Evolutionary conservation across 2,888 invertebrate genomes (phyloP).

Genomic region (Phengaris alcon): DNA sequence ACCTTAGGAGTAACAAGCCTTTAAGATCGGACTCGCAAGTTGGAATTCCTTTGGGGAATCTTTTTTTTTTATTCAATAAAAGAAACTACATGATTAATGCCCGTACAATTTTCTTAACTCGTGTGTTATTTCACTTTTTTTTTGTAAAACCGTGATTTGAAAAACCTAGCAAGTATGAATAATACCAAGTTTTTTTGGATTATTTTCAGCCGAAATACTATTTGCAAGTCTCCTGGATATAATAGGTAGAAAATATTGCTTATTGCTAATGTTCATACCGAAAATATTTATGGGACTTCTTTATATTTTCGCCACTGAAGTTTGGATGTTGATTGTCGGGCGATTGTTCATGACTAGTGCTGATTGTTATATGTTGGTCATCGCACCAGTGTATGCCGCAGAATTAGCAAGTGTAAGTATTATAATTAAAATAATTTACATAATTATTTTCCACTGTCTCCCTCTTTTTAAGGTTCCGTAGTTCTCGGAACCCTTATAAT

Average conservation of each 20-base stretch:
- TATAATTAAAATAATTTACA: not conserved
- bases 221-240: slow-evolving; percentile 8
- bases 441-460: too few species aligned
- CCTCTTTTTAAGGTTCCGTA: too few species aligned
- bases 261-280: slow-evolving; percentile 1
- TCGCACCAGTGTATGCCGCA: slow-evolving; percentile 20
- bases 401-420: slow-evolving; percentile 28
- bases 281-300: slow-evolving; percentile 21
- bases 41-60: too few species aligned
- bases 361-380: slow-evolving; percentile 1
- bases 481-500: too few species aligned
- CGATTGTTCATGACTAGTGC: slow-evolving; percentile 1
- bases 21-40: too few species aligned
- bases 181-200: not conserved
- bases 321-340: slow-evolving; percentile 27
- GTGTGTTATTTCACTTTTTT: too few species aligned
- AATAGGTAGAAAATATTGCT: slow-evolving; percentile 25
- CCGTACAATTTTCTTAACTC: too few species aligned
- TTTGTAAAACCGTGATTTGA: too few species aligned
- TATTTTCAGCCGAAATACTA: not conserved
- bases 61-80: too few species aligned
- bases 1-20: too few species aligned
- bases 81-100: too few species aligned
- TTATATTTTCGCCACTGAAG: slow-evolving; percentile 23
- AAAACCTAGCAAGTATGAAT: not conserved